These are phyloP conservation scores for Hydrotaea diabolus DNA, from an alignment of 2,888 invertebrate species.

Conservation along the genomic window DNA sequence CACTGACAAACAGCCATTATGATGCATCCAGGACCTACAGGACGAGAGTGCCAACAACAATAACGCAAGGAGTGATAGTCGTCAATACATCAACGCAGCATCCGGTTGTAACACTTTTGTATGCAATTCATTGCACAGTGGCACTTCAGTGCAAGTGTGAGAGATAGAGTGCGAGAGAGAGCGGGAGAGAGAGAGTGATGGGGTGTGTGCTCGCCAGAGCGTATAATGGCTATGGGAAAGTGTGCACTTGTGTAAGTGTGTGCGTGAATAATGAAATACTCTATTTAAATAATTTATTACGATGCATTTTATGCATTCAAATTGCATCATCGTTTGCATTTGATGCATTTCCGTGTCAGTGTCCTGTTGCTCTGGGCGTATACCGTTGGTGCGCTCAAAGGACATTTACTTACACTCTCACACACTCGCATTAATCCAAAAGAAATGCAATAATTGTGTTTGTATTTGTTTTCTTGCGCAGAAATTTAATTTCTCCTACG, in stretches of 20 bases:
- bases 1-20: not conserved
- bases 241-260: not conserved
- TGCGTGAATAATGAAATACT: slow-evolving; percentile 29
- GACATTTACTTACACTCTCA: too few relatives aligned
- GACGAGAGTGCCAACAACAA: not conserved
- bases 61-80: not conserved
- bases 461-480: not conserved
- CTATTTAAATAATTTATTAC: slow-evolving; percentile 38
- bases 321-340: slow-evolving; percentile 34
- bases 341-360: slow-evolving; percentile 15
- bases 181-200: too few relatives aligned
- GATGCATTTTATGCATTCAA: slow-evolving; percentile 36
- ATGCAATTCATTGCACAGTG: slow-evolving; percentile 8
- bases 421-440: too few relatives aligned
- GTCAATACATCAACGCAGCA: slow-evolving; percentile 27
- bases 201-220: not conserved
- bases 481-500: slow-evolving; percentile 19
- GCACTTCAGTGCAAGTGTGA: not conserved
- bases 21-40: not conserved
- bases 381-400: not conserved
- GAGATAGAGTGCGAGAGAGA: not conserved
- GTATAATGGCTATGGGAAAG: not conserved
- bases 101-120: slow-evolving; percentile 29
- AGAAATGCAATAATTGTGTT: slow-evolving; percentile 7
- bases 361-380: not conserved